A percentile compares a stretch with the other conserved stretches of the same genome.
These are phyloP conservation scores for Cryptocephalus moraei DNA, from an alignment of 2,888 invertebrate species.

Conservation along the genomic window DNA sequence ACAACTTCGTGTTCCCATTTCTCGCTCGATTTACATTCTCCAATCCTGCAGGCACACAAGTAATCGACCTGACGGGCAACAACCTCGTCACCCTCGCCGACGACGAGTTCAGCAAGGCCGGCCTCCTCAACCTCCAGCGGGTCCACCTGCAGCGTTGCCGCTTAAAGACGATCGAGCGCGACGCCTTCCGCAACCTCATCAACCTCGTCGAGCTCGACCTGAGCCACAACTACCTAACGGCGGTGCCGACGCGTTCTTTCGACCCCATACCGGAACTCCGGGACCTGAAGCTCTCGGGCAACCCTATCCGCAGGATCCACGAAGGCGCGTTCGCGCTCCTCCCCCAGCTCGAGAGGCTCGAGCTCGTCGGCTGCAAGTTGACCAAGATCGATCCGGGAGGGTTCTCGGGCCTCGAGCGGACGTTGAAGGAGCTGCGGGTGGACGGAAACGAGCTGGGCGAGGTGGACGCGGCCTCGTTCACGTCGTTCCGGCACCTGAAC, in stretches of 20 bases:
- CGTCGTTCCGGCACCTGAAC: conserved; percentile 57
- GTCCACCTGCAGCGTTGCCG: conserved; percentile 64
- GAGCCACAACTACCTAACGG: conserved; percentile 57
- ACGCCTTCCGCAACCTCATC: conserved; percentile 66
- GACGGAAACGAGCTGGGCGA: conserved; percentile 64
- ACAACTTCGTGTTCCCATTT: no score
- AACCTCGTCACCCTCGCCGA: conserved; percentile 54
- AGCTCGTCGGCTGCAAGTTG: conserved; percentile 64
- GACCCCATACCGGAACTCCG: conserved; percentile 62
- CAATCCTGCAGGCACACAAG: conserved; percentile 55
- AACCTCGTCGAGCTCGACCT: conserved; percentile 76
- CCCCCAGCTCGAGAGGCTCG: conserved; percentile 60
- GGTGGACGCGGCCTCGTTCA: conserved; percentile 55
- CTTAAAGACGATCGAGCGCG: conserved; percentile 56
- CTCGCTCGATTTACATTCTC: no score
- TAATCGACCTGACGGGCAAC: conserved; percentile 69
- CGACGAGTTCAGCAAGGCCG: conserved; percentile 64
- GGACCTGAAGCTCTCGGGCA: conserved; percentile 63
- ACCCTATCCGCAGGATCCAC: conserved; percentile 60
- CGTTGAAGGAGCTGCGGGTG: conserved; percentile 66
- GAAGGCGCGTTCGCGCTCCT: conserved; percentile 59
- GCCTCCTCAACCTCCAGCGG: conserved; percentile 71
- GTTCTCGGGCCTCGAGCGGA: conserved; percentile 61
- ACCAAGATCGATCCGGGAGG: conserved; percentile 57
- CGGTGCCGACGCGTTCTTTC: conserved; percentile 64